Evolutionary conservation across 2,113 vertebrate species (phyloP).

Genomic region (Rhinolophus sinicus): DNA sequence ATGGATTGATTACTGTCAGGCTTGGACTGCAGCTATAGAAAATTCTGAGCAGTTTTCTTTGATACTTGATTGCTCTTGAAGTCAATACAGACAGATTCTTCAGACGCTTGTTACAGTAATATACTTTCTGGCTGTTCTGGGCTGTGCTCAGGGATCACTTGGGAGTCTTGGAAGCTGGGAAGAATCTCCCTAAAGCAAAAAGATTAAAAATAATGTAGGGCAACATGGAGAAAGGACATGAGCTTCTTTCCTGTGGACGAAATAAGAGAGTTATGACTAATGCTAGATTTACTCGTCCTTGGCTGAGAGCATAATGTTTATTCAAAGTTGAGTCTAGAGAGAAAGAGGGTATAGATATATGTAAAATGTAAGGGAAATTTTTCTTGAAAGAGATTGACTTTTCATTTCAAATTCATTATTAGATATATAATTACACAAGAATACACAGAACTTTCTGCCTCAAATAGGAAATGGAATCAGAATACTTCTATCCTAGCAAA

Average conservation of each 20-base stretch:
- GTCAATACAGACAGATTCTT: not conserved
- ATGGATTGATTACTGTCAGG: not conserved
- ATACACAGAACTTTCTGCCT: not conserved
- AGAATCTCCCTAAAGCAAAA: not conserved
- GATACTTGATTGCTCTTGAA: not conserved
- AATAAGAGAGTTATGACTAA: not conserved
- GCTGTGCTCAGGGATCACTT: not conserved
- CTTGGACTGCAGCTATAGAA: not conserved
- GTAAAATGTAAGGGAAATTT: not conserved
- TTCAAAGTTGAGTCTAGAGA: not conserved
- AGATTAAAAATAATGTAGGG: not conserved
- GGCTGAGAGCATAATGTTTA: not conserved
- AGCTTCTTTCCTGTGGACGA: not conserved
- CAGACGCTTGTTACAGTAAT: not conserved
- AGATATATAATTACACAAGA: not conserved
- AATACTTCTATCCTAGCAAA: not conserved
- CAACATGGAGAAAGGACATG: not conserved
- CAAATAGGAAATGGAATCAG: not conserved
- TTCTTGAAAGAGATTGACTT: not conserved
- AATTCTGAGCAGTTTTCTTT: not conserved
- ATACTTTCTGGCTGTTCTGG: not conserved
- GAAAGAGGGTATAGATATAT: not conserved
- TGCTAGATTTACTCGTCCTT: not conserved
- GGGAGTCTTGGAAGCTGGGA: not conserved
- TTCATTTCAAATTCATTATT: not conserved